Evolutionary conservation across 2,888 invertebrate species (phyloP).

Genomic region (Rhogogaster chlorosoma): DNA sequence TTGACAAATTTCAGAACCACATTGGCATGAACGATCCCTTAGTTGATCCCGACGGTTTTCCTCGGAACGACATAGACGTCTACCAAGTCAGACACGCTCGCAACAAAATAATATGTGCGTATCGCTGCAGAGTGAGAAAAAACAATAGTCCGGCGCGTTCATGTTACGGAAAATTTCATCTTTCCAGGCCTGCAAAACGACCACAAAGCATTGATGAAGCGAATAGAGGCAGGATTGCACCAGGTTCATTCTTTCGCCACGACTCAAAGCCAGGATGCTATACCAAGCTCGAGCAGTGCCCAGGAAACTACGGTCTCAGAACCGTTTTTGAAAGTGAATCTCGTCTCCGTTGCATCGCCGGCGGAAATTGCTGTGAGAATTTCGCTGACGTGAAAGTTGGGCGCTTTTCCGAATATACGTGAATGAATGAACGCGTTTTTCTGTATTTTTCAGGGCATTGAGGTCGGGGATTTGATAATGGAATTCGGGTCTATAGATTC

Average conservation of each 20-base stretch:
- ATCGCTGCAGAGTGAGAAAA: not conserved
- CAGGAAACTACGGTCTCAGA: slow-evolving; percentile 68
- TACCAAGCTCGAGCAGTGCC: slow-evolving; percentile 57
- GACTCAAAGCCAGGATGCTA: slow-evolving; percentile 55
- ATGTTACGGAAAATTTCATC: not conserved
- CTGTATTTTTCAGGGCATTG: slow-evolving; percentile 82
- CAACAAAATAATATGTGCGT: slow-evolving; percentile 92
- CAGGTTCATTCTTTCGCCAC: slow-evolving; percentile 81
- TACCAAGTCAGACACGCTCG: slow-evolving; percentile 94
- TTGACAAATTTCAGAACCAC: slow-evolving; percentile 81
- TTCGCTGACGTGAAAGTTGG: not conserved
- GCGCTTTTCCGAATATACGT: not conserved
- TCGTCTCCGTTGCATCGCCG: slow-evolving; percentile 88
- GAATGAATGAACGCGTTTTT: not conserved
- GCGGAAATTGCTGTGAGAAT: slow-evolving; percentile 88
- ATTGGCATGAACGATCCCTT: slow-evolving; percentile 92
- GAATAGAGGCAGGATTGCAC: slow-evolving; percentile 89
- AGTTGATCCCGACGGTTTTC: slow-evolving; percentile 93
- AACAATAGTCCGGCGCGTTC: not conserved
- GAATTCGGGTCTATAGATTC: slow-evolving; percentile 89
- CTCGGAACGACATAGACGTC: slow-evolving; percentile 93
- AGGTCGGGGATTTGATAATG: slow-evolving; percentile 84
- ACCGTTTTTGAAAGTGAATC: slow-evolving; percentile 86
- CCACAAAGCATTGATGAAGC: slow-evolving; percentile 89
- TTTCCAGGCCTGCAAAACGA: slow-evolving; percentile 91